These are phyloP conservation scores for Drosophila gunungcola DNA, from an alignment of 1,140 invertebrate genomes.

Conservation along the genomic window DNA sequence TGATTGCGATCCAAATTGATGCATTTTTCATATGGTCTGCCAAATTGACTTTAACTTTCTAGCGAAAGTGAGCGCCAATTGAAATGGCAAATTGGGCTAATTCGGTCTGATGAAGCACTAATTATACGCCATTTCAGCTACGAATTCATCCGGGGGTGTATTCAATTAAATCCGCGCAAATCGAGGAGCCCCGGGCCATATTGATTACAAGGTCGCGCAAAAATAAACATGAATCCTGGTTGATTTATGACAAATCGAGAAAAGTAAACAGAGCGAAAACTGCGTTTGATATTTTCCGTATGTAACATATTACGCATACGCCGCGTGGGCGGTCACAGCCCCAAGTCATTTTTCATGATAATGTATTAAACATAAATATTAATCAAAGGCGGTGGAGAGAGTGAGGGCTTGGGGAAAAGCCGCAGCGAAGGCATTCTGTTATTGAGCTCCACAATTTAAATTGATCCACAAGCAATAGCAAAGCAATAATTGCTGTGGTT, in stretches of 20 bases:
- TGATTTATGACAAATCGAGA: conserved; percentile 60
- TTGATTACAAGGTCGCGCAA: conserved; percentile 17
- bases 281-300: conserved; percentile 58
- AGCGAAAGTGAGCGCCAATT: conserved; percentile 19
- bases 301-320: conserved; percentile 65
- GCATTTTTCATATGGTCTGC: conserved; percentile 33
- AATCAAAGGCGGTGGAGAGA: conserved; percentile 51
- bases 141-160: conserved; percentile 1
- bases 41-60: conserved; percentile 34
- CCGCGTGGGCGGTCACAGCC: conserved; percentile 30
- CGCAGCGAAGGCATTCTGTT: conserved; percentile 49
- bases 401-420: not conserved
- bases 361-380: conserved; percentile 72
- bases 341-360: conserved; percentile 69
- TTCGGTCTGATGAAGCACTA: conserved; percentile 26
- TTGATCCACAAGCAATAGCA: conserved; percentile 62
- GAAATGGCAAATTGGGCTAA: conserved; percentile 39
- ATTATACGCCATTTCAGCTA: conserved; percentile 15
- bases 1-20: conserved; percentile 40
- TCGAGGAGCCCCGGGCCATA: not conserved
- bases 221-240: conserved; percentile 64
- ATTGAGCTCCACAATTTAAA: conserved; percentile 78
- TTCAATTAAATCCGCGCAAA: conserved; percentile 29
- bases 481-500: conserved; percentile 76
- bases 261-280: conserved; percentile 5